Evolutionary conservation across 1,140 invertebrate genomes (phyloP).

Genomic region (Heterodera carotae): DNA sequence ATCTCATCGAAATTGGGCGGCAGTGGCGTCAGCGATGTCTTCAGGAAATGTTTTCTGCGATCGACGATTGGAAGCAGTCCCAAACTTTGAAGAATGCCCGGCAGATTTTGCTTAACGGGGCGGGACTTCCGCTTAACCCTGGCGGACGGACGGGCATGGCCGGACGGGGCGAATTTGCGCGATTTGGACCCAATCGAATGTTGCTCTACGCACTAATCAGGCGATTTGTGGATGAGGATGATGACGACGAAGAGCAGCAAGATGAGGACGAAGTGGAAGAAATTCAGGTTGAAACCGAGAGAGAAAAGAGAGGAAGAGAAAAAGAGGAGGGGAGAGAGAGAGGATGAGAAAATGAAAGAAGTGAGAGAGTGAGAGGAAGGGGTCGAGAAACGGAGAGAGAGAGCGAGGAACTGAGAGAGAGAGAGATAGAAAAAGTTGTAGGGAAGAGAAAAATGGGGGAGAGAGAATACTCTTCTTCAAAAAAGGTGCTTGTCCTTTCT

Average conservation of each 20-base stretch:
- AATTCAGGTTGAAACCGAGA: slow-evolving; percentile 18
- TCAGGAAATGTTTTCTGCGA: slow-evolving; percentile 28
- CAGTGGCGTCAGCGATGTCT: slow-evolving; percentile 42
- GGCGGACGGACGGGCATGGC: slow-evolving; percentile 39
- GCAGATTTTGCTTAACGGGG: slow-evolving; percentile 11
- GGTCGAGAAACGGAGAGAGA: no score
- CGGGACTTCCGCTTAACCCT: slow-evolving; percentile 49
- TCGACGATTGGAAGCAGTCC: slow-evolving; percentile 9
- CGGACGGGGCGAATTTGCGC: slow-evolving; percentile 45
- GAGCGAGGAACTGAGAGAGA: no score
- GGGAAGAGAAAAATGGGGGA: no score
- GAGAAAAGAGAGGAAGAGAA: no score
- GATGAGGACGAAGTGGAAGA: background rate
- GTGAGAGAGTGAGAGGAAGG: no score
- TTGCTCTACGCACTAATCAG: slow-evolving; percentile 45
- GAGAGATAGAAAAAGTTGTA: no score
- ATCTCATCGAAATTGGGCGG: slow-evolving; percentile 33
- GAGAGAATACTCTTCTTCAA: no score
- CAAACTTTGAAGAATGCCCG: background rate
- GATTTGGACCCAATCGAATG: slow-evolving; percentile 45
- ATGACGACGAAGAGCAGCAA: background rate
- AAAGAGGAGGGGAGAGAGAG: no score
- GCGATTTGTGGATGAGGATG: slow-evolving; percentile 4
- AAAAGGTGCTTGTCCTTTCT: slow-evolving; percentile 23
- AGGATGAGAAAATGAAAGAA: no score